Percentiles rank a stretch among this genome's conserved stretches.
Evolutionary conservation across 2,888 invertebrate genomes (phyloP).

Genomic region (Eucera pruinosa): DNA sequence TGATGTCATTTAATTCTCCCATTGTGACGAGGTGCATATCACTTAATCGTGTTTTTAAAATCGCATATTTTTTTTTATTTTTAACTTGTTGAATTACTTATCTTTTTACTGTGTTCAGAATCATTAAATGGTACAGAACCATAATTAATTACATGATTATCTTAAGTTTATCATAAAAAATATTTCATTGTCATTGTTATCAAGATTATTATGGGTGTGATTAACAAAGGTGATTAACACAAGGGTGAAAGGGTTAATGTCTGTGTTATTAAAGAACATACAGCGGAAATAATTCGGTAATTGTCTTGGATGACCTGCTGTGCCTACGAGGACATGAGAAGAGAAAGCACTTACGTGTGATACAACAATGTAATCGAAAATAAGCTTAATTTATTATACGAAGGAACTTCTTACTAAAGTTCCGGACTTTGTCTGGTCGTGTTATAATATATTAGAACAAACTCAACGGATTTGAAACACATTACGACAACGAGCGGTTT

Average conservation of each 20-base stretch:
- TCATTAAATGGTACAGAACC: too few relatives aligned
- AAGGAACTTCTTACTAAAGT: background rate
- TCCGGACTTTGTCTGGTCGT: background rate
- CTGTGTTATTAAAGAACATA: background rate
- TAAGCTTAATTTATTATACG: background rate
- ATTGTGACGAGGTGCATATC: too few relatives aligned
- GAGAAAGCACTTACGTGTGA: background rate
- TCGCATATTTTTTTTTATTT: too few relatives aligned
- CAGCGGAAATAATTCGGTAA: background rate
- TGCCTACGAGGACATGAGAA: constrained; percentile 23
- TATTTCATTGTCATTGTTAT: too few relatives aligned
- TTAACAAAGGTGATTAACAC: too few relatives aligned
- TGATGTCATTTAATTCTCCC: too few relatives aligned
- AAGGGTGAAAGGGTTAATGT: constrained; percentile 10
- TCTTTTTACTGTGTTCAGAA: too few relatives aligned
- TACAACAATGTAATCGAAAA: background rate
- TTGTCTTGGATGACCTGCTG: background rate
- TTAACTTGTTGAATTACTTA: too few relatives aligned
- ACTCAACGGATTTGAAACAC: background rate
- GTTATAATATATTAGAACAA: background rate
- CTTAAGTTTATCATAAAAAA: too few relatives aligned
- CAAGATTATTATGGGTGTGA: too few relatives aligned
- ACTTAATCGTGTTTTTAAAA: too few relatives aligned
- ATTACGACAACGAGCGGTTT: background rate
- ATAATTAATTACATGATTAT: too few relatives aligned